Evolutionary conservation across 1,140 invertebrate species (phyloP).

Genomic region (Andricus grossulariae): DNA sequence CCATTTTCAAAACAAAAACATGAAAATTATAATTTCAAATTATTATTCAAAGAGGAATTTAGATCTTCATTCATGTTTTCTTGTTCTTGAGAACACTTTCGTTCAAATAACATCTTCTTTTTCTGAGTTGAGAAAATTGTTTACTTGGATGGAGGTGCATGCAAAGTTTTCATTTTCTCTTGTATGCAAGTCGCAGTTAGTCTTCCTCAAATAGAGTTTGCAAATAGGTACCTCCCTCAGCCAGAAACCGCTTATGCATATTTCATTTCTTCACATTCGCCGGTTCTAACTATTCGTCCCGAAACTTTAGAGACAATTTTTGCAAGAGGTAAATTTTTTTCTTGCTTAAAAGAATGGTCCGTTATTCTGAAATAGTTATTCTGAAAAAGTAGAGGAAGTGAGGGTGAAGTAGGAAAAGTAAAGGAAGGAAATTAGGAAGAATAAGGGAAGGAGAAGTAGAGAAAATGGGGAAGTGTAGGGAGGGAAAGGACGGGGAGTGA

Average conservation of each 20-base stretch:
- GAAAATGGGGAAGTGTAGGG: no score
- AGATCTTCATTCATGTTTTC: background rate
- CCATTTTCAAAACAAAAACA: no score
- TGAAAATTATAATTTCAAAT: no score
- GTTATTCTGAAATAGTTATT: background rate
- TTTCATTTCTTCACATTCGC: slow-evolving; percentile 21
- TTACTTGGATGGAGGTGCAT: background rate
- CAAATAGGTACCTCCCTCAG: slow-evolving; percentile 9
- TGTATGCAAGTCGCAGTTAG: slow-evolving; percentile 8
- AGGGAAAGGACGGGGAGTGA: no score
- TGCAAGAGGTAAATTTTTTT: background rate
- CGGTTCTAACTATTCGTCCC: background rate
- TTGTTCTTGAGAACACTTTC: background rate
- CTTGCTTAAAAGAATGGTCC: background rate
- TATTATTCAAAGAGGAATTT: background rate
- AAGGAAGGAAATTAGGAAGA: no score
- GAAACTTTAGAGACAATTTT: background rate
- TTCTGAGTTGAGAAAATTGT: background rate
- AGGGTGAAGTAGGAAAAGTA: no score
- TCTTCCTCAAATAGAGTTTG: slow-evolving; percentile 21
- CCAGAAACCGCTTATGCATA: background rate
- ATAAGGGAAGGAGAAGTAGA: no score
- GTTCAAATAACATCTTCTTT: background rate
- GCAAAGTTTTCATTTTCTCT: slow-evolving; percentile 24
- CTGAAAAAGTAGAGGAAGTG: no score